A percentile compares a stretch with the other conserved stretches of the same genome.
Conservation (phyloP, 53 echinoderm and acorn worm genomes). For the Echinometra lucunter region DNA sequence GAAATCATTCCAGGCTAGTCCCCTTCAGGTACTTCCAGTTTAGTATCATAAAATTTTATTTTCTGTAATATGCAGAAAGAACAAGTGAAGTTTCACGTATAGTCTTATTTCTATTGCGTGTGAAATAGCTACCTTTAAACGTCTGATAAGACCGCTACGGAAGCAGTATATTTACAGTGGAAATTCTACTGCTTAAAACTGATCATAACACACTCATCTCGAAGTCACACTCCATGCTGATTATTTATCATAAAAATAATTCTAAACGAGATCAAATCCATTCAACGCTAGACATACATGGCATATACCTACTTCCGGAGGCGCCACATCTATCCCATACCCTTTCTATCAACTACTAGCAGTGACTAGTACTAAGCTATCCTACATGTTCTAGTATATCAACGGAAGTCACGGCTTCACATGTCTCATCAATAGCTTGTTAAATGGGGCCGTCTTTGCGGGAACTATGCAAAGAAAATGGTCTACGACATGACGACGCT, state of each 20-base stretch:
- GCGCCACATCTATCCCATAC: not conserved
- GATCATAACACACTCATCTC: not conserved
- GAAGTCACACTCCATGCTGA: not conserved
- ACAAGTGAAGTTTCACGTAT: no score
- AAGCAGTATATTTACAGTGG: no score
- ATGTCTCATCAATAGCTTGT: not conserved
- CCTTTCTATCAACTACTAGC: not conserved
- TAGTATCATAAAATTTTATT: no score
- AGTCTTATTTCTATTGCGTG: no score
- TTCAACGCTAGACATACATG: not conserved
- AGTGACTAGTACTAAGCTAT: no score
- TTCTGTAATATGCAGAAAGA: no score
- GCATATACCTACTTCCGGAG: not conserved
- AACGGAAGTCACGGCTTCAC: not conserved
- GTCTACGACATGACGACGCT: not conserved
- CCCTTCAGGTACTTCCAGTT: no score
- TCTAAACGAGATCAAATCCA: not conserved
- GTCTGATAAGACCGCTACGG: no score
- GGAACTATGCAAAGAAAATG: not conserved
- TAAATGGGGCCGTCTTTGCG: not conserved
- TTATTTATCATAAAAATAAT: no score
- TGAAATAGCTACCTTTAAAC: no score
- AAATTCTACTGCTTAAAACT: no score
- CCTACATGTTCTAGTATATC: not conserved
- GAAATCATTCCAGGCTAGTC: no score